Base-by-base conservation (phyloP, 2,797 vertebrate genomes). In the Myripristis murdjan region DNA sequence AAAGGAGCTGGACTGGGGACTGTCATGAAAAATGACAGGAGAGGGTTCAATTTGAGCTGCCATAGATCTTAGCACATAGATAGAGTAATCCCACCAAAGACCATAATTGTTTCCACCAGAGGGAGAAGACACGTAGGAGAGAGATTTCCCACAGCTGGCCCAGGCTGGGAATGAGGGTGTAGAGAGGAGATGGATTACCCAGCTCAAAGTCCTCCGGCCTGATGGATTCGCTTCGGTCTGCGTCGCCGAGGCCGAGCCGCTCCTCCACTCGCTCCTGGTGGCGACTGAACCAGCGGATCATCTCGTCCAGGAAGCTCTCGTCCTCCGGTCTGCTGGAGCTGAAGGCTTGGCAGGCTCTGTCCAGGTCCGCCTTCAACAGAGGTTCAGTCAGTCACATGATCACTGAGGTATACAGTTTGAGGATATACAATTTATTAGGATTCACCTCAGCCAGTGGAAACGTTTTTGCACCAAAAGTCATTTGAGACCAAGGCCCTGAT, bases 201-300 rank as follows among this genome's bases (percentile, higher is more conserved):
- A 67, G 56, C 57, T 85, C 23, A 12, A 76, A 83, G 23, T 70
- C 73, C 54, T 82, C 33, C 39, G 62, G 20, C n/a, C 48, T 14
- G 48, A 85, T 79, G 5, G 73, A 67, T 70, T 75, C 65, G 18
- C 18, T 68, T 59, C 66, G 46, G 49, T 63, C 70, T 57, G 0
- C 6, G 26, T 82, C 81, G 2, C 49, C n/a, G 22, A 2, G 1
- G 39, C 66, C 14, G 56, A 90, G 62, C 26, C 69, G 57, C 18
- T 72, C 54, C 28, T 86, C 76, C 16, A 58, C 48, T 63, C 70
- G 49, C 37, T 23, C 63, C 48, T 68, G 60, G 5, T 61, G 71
- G 16, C 56, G 31, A 12, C 41, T 57, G 62, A 87, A 43, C 86
- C 81, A 79, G 7, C 4, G 22, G 5, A 54, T 60, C 65, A 73